Evolutionary conservation across 2,113 vertebrate genomes (phyloP).

Genomic region (Gymnogyps californianus): DNA sequence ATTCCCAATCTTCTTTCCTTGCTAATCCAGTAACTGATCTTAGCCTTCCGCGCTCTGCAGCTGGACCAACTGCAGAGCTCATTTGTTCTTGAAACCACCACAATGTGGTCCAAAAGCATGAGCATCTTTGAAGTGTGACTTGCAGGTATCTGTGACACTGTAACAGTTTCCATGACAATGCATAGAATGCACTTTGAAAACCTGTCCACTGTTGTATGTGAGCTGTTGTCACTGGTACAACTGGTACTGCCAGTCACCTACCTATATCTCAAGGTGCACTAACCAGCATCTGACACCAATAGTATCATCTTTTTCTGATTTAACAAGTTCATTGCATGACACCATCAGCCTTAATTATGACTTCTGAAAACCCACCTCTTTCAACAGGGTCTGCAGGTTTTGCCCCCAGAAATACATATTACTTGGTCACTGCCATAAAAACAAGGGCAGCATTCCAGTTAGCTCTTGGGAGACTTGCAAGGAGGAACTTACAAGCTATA

Average conservation of each 20-base stretch:
- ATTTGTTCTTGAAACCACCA: not conserved
- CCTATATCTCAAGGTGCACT: not conserved
- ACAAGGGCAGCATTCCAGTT: not conserved
- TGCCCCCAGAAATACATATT: not conserved
- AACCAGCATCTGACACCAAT: not conserved
- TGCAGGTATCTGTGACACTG: not conserved
- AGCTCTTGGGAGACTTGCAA: not conserved
- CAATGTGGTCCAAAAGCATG: not conserved
- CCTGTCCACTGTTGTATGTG: not conserved
- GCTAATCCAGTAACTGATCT: not conserved
- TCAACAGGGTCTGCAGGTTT: not conserved
- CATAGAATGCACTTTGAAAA: not conserved
- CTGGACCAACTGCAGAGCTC: not conserved
- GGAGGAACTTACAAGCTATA: not conserved
- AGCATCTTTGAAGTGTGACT: not conserved
- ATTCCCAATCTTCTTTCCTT: not conserved
- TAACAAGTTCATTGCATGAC: not conserved
- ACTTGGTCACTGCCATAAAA: not conserved
- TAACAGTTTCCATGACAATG: not conserved
- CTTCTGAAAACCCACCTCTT: not conserved
- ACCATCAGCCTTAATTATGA: not conserved
- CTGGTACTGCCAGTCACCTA: not conserved
- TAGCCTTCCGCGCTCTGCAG: not conserved
- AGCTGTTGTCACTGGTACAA: not conserved
- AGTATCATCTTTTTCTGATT: not conserved